These are phyloP conservation scores for Pollenia angustigena DNA, from an alignment of 2,888 invertebrate genomes.

Conservation along the genomic window DNA sequence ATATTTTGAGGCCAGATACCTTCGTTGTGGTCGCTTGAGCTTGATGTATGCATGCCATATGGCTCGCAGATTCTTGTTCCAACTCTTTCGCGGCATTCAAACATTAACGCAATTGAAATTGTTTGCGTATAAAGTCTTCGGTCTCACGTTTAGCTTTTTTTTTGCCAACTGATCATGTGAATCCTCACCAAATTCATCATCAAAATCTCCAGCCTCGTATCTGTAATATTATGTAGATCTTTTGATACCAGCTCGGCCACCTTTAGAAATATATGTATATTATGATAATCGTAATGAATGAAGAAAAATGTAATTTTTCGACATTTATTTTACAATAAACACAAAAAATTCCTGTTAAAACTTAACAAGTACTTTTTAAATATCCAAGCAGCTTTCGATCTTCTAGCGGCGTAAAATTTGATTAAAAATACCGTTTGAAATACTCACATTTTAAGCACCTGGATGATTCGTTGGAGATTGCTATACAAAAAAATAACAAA, in stretches of 20 bases:
- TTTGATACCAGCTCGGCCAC: slow-evolving; percentile 79
- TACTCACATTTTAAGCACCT: too few relatives aligned
- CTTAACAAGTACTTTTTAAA: too few relatives aligned
- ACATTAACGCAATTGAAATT: slow-evolving; percentile 89
- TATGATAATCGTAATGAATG: background rate
- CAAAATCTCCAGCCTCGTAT: slow-evolving; percentile 81
- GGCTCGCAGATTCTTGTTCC: slow-evolving; percentile 86
- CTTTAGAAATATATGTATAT: slow-evolving; percentile 63
- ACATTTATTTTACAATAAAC: too few relatives aligned
- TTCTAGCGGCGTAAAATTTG: too few relatives aligned
- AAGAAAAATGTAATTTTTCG: background rate
- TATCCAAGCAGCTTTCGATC: too few relatives aligned
- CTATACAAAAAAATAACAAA: too few relatives aligned
- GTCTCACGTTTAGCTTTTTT: slow-evolving; percentile 87
- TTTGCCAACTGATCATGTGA: slow-evolving; percentile 80
- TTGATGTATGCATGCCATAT: slow-evolving; percentile 88
- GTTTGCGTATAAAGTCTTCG: slow-evolving; percentile 89
- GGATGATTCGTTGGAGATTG: too few relatives aligned
- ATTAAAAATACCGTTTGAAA: too few relatives aligned
- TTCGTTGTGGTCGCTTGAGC: slow-evolving; percentile 91
- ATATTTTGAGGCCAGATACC: slow-evolving; percentile 90
- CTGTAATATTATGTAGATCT: slow-evolving; percentile 82
- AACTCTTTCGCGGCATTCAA: slow-evolving; percentile 80
- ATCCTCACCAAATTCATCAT: slow-evolving; percentile 84
- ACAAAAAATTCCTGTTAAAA: too few relatives aligned